phyloP scores from a whole-genome alignment of 2,113 vertebrate species.

The Petrocephalus zakoni region DNA sequence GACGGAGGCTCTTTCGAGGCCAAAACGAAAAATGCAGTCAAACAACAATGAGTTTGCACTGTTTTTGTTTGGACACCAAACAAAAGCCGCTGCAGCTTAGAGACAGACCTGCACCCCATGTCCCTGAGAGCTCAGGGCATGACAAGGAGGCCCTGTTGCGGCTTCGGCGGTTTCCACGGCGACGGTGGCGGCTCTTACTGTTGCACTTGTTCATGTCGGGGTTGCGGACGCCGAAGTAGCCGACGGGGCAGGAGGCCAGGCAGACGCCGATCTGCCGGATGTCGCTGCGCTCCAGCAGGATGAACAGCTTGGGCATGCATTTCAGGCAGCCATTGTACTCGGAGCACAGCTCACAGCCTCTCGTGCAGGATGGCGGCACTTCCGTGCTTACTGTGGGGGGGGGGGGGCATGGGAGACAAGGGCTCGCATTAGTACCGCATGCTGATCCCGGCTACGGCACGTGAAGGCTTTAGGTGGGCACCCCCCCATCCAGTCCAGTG shows the following conservation, averaged over 20 bases:
- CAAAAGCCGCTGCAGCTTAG: slow-evolving; percentile 39
- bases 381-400: slow-evolving; percentile 76
- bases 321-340: slow-evolving; percentile 95
- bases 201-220: slow-evolving; percentile 96
- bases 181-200: slow-evolving; percentile 71
- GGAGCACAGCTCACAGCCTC: slow-evolving; percentile 90
- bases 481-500: not conserved
- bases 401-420: not conserved
- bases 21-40: slow-evolving; percentile 51
- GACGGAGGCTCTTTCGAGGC: slow-evolving; percentile 39
- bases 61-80: slow-evolving; percentile 57
- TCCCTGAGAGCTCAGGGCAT: slow-evolving; percentile 7
- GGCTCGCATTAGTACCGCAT: not conserved
- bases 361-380: slow-evolving; percentile 80
- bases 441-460: too few species aligned
- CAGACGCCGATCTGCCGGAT: slow-evolving; percentile 92
- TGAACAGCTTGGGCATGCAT: slow-evolving; percentile 93
- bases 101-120: slow-evolving; percentile 4
- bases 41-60: slow-evolving; percentile 50
- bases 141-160: not conserved
- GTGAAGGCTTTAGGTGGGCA: too few species aligned
- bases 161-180: not conserved
- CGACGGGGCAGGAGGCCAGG: slow-evolving; percentile 85
- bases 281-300: slow-evolving; percentile 90
- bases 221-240: slow-evolving; percentile 91